These are phyloP conservation scores for Doris montereyensis DNA, from an alignment of 2,888 invertebrate genomes.

Conservation along the genomic window DNA sequence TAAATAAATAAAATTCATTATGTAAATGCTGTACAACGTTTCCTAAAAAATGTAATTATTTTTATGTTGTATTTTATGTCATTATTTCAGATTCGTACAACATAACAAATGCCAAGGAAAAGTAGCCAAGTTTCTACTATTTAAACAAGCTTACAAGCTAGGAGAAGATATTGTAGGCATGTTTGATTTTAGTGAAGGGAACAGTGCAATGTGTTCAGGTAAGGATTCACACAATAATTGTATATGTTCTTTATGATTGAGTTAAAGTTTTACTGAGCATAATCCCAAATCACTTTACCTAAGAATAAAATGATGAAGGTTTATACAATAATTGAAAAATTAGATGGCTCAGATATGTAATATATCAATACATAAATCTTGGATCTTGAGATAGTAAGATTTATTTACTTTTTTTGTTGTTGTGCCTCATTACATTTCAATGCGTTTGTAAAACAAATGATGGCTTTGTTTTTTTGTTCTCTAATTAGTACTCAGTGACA, in stretches of 20 bases:
- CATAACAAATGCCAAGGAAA: constrained; percentile 82
- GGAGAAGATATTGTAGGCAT: constrained; percentile 98
- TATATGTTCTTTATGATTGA: too few relatives aligned
- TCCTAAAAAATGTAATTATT: background rate
- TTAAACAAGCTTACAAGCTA: constrained; percentile 94
- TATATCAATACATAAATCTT: too few relatives aligned
- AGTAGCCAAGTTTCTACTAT: constrained; percentile 93
- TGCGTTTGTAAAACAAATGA: background rate
- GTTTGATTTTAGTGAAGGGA: constrained; percentile 92
- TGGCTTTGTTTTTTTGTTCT: background rate
- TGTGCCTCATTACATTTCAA: background rate
- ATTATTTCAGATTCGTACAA: constrained; percentile 73
- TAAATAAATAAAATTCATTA: background rate
- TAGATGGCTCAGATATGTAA: too few relatives aligned
- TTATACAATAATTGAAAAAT: too few relatives aligned
- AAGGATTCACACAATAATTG: too few relatives aligned
- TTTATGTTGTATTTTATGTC: background rate
- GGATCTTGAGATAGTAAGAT: too few relatives aligned
- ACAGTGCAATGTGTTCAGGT: constrained; percentile 94
- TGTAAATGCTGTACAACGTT: background rate
- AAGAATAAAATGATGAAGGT: too few relatives aligned
- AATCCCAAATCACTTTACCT: too few relatives aligned
- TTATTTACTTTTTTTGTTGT: background rate
- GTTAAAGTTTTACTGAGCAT: too few relatives aligned
- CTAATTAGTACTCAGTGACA: constrained; percentile 85